phyloP scores from a whole-genome alignment of 2,113 vertebrate genomes.

The Anarhynchus alexandrinus region DNA sequence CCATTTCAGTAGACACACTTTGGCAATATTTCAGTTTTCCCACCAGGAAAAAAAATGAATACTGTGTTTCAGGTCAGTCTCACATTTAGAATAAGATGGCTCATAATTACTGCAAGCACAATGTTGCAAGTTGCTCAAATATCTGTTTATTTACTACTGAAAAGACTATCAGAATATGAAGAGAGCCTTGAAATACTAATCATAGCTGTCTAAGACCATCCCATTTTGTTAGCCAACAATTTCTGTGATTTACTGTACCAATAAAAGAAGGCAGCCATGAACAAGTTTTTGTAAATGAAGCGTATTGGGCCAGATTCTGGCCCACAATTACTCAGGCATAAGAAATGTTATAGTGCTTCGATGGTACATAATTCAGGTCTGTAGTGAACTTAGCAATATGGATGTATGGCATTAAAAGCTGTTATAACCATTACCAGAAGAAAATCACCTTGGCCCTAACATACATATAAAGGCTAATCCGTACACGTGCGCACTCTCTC shows the following conservation, averaged over 20 bases:
- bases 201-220: not conserved
- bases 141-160: not conserved
- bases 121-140: not conserved
- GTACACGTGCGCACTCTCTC: fast-evolving
- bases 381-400: not conserved
- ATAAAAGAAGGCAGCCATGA: not conserved
- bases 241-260: not conserved
- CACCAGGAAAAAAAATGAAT: not conserved
- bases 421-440: not conserved
- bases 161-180: not conserved
- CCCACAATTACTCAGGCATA: not conserved
- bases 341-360: not conserved
- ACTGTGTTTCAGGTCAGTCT: not conserved
- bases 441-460: not conserved
- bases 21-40: not conserved
- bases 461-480: not conserved
- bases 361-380: not conserved
- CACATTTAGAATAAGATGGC: not conserved
- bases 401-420: not conserved
- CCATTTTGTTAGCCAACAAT: not conserved
- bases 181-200: not conserved
- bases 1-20: not conserved
- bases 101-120: not conserved
- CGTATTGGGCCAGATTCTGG: not conserved
- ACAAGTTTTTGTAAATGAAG: not conserved